These are phyloP conservation scores for Leptocoma aspasia DNA, from an alignment of 2,113 vertebrate species.

Conservation along the genomic window DNA sequence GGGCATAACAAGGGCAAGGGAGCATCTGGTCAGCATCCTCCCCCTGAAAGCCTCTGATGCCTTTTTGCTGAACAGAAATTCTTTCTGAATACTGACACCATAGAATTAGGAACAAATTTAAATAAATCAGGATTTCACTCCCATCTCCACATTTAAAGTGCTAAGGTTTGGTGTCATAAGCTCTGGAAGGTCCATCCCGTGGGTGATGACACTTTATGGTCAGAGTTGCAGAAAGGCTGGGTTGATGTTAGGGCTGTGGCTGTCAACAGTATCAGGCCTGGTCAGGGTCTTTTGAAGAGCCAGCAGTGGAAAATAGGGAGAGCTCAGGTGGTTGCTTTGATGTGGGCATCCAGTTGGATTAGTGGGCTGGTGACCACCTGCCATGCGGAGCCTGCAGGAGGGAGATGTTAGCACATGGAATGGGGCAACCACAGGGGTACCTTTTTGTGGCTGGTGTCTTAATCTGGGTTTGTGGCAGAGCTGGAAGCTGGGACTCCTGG, in stretches of 20 bases:
- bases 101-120: neutral
- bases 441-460: neutral
- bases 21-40: neutral
- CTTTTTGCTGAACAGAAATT: neutral
- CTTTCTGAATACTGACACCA: accelerated
- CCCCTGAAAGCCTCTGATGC: neutral
- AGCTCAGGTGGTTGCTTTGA: accelerated
- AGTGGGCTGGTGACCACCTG: accelerated
- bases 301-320: neutral
- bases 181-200: neutral
- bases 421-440: neutral
- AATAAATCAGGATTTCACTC: neutral
- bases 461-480: accelerated
- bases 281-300: neutral
- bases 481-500: neutral
- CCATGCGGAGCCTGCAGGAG: neutral
- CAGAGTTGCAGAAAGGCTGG: neutral
- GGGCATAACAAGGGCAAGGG: no score
- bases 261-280: neutral
- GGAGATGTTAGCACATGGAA: neutral
- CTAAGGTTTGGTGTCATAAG: neutral
- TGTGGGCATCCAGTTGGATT: neutral
- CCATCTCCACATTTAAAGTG: neutral
- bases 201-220: accelerated
- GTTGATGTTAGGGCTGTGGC: neutral